A percentile compares a stretch with the other conserved stretches of the same genome.
phyloP scores from a whole-genome alignment of 2,888 invertebrate genomes.

The Conus canariensis region DNA sequence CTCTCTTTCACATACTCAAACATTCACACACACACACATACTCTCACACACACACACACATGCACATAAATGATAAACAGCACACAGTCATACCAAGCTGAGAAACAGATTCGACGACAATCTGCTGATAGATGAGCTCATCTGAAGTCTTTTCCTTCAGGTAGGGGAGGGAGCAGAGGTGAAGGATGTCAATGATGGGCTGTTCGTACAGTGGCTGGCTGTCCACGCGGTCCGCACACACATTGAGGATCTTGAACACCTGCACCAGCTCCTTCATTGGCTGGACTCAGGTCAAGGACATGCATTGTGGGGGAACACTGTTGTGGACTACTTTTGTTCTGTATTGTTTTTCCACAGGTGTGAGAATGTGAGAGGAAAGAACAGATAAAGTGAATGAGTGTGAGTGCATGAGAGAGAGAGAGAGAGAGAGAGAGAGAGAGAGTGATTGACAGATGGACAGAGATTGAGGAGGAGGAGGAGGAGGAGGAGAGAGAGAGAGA shows the following conservation, averaged over 20 bases:
- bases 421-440: too few relatives aligned
- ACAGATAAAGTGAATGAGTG: too few relatives aligned
- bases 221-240: slow-evolving; percentile 75
- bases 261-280: slow-evolving; percentile 77
- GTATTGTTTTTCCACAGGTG: too few relatives aligned
- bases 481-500: too few relatives aligned
- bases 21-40: not conserved
- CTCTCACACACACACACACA: not conserved
- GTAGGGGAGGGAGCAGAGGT: slow-evolving; percentile 75
- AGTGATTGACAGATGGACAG: too few relatives aligned
- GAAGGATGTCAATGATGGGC: slow-evolving; percentile 72
- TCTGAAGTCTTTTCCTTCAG: slow-evolving; percentile 78
- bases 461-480: too few relatives aligned
- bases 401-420: too few relatives aligned
- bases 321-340: too few relatives aligned
- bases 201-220: slow-evolving; percentile 74
- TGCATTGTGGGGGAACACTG: not conserved
- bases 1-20: not conserved
- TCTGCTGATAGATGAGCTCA: slow-evolving; percentile 76
- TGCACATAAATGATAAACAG: not conserved
- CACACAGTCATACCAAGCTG: slow-evolving; percentile 73
- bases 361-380: too few relatives aligned
- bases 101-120: slow-evolving; percentile 76
- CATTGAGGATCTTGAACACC: slow-evolving; percentile 77
- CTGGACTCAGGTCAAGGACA: slow-evolving; percentile 64